These are phyloP conservation scores for Thalassophryne amazonica DNA, from an alignment of 2,797 vertebrate genomes.

Conservation along the genomic window DNA sequence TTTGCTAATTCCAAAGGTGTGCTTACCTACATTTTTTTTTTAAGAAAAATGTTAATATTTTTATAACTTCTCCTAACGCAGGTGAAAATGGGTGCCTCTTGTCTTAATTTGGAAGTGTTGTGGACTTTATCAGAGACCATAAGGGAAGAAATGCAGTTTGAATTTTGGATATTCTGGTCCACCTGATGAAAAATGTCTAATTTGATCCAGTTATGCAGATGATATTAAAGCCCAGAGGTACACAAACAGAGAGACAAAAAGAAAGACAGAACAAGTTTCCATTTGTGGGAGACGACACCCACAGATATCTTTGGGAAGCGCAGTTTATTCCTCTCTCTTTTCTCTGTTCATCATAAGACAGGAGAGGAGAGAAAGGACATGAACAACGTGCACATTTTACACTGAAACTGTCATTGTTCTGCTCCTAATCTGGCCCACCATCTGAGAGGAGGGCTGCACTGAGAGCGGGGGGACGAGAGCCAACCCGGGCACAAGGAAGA, in stretches of 20 bases:
- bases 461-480: slow-evolving; percentile 82
- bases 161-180: no score
- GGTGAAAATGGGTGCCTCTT: no score
- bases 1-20: no score
- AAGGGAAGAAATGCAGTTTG: no score
- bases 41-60: no score
- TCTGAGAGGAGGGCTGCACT: slow-evolving; percentile 87
- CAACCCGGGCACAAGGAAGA: slow-evolving; percentile 64
- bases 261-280: slow-evolving; percentile 50
- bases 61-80: no score
- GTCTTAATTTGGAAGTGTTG: no score
- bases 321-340: slow-evolving; percentile 74
- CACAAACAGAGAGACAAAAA: slow-evolving; percentile 27
- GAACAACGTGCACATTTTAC: slow-evolving; percentile 95
- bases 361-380: slow-evolving; percentile 82
- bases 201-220: not conserved
- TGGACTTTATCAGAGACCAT: no score
- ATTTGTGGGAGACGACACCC: slow-evolving; percentile 69
- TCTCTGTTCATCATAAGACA: slow-evolving; percentile 75
- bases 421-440: slow-evolving; percentile 97
- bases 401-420: slow-evolving; percentile 97
- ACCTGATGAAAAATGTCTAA: no score
- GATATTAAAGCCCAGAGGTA: slow-evolving; percentile 21
- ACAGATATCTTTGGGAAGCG: slow-evolving; percentile 77
- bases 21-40: no score